Conservation (phyloP, 2,888 invertebrate genomes). For the Limnephilus lunatus region DNA sequence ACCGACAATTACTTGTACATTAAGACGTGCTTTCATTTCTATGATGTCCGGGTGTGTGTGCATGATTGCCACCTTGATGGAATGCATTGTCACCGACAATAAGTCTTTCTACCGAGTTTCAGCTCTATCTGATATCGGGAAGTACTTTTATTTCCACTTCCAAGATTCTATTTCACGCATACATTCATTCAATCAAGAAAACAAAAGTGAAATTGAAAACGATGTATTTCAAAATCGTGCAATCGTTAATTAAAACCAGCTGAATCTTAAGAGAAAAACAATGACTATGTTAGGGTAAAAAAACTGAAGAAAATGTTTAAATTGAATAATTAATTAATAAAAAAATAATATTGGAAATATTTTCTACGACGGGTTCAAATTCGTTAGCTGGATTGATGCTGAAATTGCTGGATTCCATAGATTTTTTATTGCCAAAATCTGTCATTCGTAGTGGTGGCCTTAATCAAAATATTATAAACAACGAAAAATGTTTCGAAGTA, state of each 20-base stretch:
- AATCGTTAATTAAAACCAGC: not conserved
- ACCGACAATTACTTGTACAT: too few species aligned
- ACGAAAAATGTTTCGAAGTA: not conserved
- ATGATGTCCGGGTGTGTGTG: too few species aligned
- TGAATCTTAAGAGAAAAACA: not conserved
- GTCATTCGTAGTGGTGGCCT: not conserved
- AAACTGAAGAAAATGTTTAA: not conserved
- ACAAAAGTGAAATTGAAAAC: too few species aligned
- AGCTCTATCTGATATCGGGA: too few species aligned
- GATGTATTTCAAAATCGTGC: too few species aligned
- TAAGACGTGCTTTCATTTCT: too few species aligned
- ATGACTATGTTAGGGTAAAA: not conserved
- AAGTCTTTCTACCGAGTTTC: too few species aligned
- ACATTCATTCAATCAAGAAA: too few species aligned
- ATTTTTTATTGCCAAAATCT: not conserved
- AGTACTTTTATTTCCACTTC: too few species aligned
- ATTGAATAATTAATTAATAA: not conserved
- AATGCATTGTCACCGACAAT: too few species aligned
- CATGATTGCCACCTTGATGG: too few species aligned
- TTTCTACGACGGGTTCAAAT: not conserved
- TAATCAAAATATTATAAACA: not conserved
- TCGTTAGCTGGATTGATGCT: not conserved
- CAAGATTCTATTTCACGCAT: too few species aligned
- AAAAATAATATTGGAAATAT: not conserved
- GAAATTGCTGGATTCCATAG: not conserved